A percentile compares a stretch with the other conserved stretches of the same genome.
Evolutionary conservation across 2,113 vertebrate species (phyloP).

Genomic region (Notiomystis cincta): DNA sequence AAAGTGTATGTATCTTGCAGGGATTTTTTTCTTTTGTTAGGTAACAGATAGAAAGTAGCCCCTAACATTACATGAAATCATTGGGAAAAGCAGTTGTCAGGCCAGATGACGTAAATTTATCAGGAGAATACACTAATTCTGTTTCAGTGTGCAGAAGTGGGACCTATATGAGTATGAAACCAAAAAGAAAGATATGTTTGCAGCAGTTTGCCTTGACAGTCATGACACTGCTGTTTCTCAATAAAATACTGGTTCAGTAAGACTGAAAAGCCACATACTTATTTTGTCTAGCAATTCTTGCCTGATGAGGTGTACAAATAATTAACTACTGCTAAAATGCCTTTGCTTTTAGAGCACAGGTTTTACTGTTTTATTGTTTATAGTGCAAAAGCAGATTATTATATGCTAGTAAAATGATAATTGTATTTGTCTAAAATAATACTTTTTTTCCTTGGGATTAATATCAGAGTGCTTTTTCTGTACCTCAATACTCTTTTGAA

Average conservation of each 20-base stretch:
- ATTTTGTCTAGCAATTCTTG: not conserved
- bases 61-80: not conserved
- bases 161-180: not conserved
- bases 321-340: not conserved
- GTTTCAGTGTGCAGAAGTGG: not conserved
- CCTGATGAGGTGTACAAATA: not conserved
- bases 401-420: not conserved
- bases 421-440: not conserved
- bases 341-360: not conserved
- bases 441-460: not conserved
- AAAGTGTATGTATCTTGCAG: not conserved
- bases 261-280: not conserved
- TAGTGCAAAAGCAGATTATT: not conserved
- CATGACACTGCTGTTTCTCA: not conserved
- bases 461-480: not conserved
- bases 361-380: not conserved
- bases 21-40: not conserved
- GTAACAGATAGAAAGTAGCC: not conserved
- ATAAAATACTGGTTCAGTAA: not conserved
- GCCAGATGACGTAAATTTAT: not conserved
- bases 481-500: not conserved
- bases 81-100: not conserved
- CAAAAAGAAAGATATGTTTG: not conserved
- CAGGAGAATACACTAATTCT: not conserved
- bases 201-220: not conserved